Percentiles rank a stretch among this genome's conserved stretches.
These are phyloP conservation scores for Pteromalus puparum DNA, from an alignment of 1,140 invertebrate genomes.

Conservation along the genomic window DNA sequence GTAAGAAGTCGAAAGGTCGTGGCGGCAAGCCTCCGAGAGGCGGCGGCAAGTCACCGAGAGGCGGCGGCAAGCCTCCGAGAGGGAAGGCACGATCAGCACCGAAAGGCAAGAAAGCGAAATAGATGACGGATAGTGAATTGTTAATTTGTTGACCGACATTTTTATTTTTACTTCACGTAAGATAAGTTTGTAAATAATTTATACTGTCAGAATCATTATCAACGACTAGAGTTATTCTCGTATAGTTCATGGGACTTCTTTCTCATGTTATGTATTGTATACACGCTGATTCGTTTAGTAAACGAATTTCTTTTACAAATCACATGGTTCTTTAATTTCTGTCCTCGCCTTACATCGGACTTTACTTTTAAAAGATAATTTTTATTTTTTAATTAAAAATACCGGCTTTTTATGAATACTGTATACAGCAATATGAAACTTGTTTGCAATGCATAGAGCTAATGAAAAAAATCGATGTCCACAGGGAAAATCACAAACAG, in stretches of 20 bases:
- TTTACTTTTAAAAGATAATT: too few species aligned
- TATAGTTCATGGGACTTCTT: slow-evolving; percentile 15
- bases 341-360: too few species aligned
- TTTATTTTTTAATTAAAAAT: too few species aligned
- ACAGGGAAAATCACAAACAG: background rate
- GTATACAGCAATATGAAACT: background rate
- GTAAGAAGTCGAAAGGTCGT: slow-evolving; percentile 66
- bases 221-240: background rate
- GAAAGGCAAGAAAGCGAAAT: slow-evolving; percentile 58
- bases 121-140: background rate
- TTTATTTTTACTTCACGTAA: slow-evolving; percentile 38
- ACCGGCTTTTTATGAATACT: too few species aligned
- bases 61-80: slow-evolving; percentile 54
- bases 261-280: background rate
- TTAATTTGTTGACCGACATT: slow-evolving; percentile 24
- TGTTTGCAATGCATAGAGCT: background rate
- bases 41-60: slow-evolving; percentile 57
- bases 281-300: background rate
- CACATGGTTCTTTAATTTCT: background rate
- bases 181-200: slow-evolving; percentile 49
- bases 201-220: slow-evolving; percentile 7
- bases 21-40: slow-evolving; percentile 54
- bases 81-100: slow-evolving; percentile 54
- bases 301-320: background rate
- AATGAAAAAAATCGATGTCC: background rate